Conservation (phyloP, 2,888 invertebrate species). For the Liopterus haemorrhoidalis region DNA sequence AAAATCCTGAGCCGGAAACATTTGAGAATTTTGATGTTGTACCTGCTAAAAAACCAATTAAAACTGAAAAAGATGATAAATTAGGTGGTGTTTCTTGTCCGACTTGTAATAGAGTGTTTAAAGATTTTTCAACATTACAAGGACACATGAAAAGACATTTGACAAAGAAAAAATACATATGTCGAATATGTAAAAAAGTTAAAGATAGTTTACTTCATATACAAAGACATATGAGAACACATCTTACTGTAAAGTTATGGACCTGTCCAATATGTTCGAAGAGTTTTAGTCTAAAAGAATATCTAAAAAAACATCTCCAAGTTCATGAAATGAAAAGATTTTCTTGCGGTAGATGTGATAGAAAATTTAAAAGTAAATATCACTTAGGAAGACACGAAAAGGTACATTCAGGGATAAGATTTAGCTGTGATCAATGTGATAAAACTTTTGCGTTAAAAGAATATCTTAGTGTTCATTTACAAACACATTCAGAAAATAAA, state of each 20-base stretch:
- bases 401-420: constrained; percentile 11
- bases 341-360: constrained; percentile 12
- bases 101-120: constrained; percentile 10
- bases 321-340: constrained; percentile 3
- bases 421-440: constrained; percentile 16
- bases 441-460: constrained; percentile 15
- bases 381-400: constrained; percentile 15
- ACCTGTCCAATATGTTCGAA: constrained; percentile 14
- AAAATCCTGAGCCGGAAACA: constrained; percentile 1
- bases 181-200: constrained; percentile 12
- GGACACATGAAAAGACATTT: constrained; percentile 17
- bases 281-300: constrained; percentile 4
- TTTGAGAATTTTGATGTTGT: no score
- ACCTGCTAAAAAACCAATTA: no score
- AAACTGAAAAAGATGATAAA: no score
- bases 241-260: constrained; percentile 6
- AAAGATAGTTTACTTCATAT: constrained; percentile 9
- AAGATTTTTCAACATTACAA: constrained; percentile 13
- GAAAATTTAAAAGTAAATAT: constrained; percentile 11
- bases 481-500: constrained; percentile 6
- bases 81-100: constrained; percentile 12
- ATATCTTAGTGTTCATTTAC: constrained; percentile 13
- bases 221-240: constrained; percentile 12
- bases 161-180: constrained; percentile 11
- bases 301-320: constrained; percentile 14